phyloP scores from a whole-genome alignment of 2,113 vertebrate genomes.

The Corvus moneduloides region DNA sequence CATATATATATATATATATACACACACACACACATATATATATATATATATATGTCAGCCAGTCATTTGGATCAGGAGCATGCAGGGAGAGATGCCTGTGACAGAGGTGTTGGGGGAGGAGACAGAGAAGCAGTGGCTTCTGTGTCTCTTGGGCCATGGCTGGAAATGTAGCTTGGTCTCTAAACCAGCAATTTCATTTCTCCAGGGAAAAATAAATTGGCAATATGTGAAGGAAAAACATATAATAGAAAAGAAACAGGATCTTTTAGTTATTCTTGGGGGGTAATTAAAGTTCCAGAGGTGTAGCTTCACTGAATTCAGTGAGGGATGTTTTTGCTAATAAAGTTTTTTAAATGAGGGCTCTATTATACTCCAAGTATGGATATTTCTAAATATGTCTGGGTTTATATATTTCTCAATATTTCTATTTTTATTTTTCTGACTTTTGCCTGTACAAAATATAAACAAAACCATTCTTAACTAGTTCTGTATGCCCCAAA shows the following conservation, averaged over 20 bases:
- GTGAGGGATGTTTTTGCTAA: neutral
- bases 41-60: neutral
- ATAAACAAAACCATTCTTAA: neutral
- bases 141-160: neutral
- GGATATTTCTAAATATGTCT: conserved; percentile 24
- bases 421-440: conserved; percentile 46
- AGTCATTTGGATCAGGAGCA: neutral
- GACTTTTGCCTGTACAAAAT: conserved; percentile 20
- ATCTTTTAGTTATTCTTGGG: neutral
- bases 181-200: neutral
- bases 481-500: neutral
- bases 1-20: no score
- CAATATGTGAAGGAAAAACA: neutral
- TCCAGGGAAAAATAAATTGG: neutral
- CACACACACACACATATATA: no score
- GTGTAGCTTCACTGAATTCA: neutral
- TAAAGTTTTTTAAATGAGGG: neutral
- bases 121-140: neutral
- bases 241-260: neutral
- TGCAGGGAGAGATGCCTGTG: neutral
- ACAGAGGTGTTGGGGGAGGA: neutral
- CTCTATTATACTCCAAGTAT: neutral
- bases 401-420: conserved; percentile 37
- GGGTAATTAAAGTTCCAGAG: neutral
- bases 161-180: neutral